These are phyloP conservation scores for Columbina picui DNA, from an alignment of 2,113 vertebrate genomes.

Conservation along the genomic window DNA sequence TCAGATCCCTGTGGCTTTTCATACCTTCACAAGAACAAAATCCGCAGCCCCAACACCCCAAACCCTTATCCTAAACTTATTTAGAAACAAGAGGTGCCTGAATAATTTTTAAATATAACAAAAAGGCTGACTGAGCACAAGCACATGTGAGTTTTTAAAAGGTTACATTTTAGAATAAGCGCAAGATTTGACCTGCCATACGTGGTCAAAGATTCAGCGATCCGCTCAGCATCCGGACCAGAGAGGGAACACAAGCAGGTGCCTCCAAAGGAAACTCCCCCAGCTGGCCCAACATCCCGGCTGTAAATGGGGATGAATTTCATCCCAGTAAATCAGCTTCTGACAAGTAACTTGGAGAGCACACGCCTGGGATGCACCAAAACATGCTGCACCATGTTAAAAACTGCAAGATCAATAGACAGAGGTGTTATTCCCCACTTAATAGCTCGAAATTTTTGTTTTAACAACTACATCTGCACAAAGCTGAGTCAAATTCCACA, in stretches of 20 bases:
- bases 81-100: not conserved
- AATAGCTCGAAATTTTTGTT: not conserved
- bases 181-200: not conserved
- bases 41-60: not conserved
- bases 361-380: accelerated
- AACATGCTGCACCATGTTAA: accelerated
- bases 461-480: not conserved
- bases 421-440: not conserved
- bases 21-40: not conserved
- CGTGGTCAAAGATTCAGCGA: not conserved
- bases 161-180: not conserved
- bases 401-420: not conserved
- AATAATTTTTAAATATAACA: not conserved
- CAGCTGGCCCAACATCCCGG: accelerated
- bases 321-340: not conserved
- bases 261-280: not conserved
- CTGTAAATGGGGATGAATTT: not conserved
- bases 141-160: accelerated
- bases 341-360: not conserved
- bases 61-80: not conserved
- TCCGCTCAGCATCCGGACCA: not conserved
- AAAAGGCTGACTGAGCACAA: not conserved
- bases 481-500: not conserved
- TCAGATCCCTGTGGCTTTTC: accelerated
- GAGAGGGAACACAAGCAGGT: not conserved